These are phyloP conservation scores for Megalops cyprinoides DNA, from an alignment of 2,797 vertebrate species.

Conservation along the genomic window DNA sequence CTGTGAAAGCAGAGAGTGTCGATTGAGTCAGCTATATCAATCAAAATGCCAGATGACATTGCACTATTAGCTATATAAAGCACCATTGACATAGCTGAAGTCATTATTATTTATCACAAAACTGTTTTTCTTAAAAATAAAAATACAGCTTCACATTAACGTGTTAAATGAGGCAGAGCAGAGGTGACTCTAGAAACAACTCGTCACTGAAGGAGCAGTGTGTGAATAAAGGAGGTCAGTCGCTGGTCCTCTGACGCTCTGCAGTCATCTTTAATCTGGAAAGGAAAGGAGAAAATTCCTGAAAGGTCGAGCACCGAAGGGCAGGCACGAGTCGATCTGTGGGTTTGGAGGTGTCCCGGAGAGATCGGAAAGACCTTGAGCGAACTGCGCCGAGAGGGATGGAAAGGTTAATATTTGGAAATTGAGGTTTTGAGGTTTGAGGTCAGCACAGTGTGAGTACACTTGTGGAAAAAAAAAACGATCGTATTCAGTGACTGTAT, in stretches of 20 bases:
- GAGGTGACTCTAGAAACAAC: not conserved
- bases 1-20: not conserved
- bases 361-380: not conserved
- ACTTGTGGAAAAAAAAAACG: not conserved
- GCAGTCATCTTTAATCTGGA: not conserved
- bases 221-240: constrained; percentile 4
- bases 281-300: not conserved
- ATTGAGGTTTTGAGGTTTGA: not conserved
- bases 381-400: not conserved
- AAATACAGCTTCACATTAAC: no score
- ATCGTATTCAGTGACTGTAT: not conserved
- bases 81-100: not conserved
- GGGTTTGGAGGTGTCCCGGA: not conserved
- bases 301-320: not conserved
- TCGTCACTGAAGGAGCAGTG: not conserved
- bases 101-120: not conserved
- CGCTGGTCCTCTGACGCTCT: not conserved
- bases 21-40: not conserved
- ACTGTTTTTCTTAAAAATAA: not conserved
- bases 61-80: not conserved
- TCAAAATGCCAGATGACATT: not conserved
- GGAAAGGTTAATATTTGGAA: not conserved
- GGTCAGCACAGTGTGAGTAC: not conserved
- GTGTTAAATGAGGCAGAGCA: not conserved
- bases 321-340: not conserved